phyloP scores from a whole-genome alignment of 2,797 vertebrate species.

The Peromyscus melanophrys region DNA sequence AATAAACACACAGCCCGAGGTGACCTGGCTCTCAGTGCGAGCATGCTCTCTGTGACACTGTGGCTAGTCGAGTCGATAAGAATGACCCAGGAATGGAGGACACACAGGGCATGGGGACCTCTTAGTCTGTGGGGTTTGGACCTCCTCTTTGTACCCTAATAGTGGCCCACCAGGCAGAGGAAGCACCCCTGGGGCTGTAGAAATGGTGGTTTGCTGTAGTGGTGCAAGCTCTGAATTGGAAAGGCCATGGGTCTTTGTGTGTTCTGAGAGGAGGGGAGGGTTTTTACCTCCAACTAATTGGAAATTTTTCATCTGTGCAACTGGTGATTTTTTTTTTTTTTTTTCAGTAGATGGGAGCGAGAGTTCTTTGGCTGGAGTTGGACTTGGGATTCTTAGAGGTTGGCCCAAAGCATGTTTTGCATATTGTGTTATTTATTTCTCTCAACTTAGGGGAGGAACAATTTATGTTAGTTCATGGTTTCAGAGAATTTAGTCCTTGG shows the following conservation, averaged over 20 bases:
- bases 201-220: neutral
- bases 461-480: neutral
- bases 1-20: constrained; percentile 89
- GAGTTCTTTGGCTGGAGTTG: neutral
- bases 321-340: neutral
- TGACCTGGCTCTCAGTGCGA: constrained; percentile 87
- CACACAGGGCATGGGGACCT: constrained; percentile 45
- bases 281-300: neutral
- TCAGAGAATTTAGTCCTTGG: neutral
- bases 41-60: constrained; percentile 86
- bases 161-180: constrained; percentile 73
- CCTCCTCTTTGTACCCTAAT: constrained; percentile 43
- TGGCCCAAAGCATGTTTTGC: neutral
- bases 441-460: neutral
- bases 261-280: neutral
- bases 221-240: neutral
- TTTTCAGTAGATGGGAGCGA: neutral
- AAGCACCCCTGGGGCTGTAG: constrained; percentile 24
- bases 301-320: constrained; percentile 28
- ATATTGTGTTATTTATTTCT: neutral
- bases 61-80: constrained; percentile 80
- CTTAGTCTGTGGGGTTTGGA: constrained; percentile 13
- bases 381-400: neutral
- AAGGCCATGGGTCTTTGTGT: neutral
- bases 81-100: constrained; percentile 48